Evolutionary conservation across 2,888 invertebrate genomes (phyloP), one percentile per base, ranked within the genome.

Genomic region (Cartodere bifasciata): DNA sequence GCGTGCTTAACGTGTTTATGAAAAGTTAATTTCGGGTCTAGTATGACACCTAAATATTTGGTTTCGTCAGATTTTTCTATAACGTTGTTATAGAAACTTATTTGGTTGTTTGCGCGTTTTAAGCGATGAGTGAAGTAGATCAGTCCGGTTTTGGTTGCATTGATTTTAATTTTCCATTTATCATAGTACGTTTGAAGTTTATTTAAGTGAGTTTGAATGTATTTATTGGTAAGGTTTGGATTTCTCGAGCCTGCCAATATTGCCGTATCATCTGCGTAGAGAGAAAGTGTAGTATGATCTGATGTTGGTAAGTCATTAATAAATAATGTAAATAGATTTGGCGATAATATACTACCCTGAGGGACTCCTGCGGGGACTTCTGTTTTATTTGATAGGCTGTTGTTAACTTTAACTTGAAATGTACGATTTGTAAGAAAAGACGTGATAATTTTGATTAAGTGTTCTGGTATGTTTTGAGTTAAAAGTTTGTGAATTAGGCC

Each of bases 311-410:
- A 21, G 25, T 39, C 39, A 9, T 23, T 30, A 4, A 30, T 41
- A 28, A 40, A 48, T 4, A 43, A 7, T 13, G 26, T 37, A 28
- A 40, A 50, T 2, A 48, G 24, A 1, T 32, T 26, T 5, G 49
- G 46, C 7, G 37, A 35, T 20, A 50, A 38, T 13, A 46, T 17
- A 4, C 39, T 34, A 11, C 43, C 45, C 36, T 50, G 46, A 1
- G 52, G 48, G 1, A 53, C 50, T 28, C 52, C 50, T 2, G 49
- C 48, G 7, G 23, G 16, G 14, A 45, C 38, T 6, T 25, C 13
- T 13, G 34, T 26, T 7, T 13, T 24, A 0, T 28, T 10, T 0
- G 45, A 46, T 4, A 23, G 13, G 2, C 23, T 23, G 4, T 36
- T 29, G 9, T 44, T 37, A 2, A 45, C 36, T 21, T 33, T 32